A percentile compares a stretch with the other conserved stretches of the same genome.
These are phyloP conservation scores for Pachyuromys duprasi DNA, from an alignment of 2,797 vertebrate genomes.

Conservation along the genomic window DNA sequence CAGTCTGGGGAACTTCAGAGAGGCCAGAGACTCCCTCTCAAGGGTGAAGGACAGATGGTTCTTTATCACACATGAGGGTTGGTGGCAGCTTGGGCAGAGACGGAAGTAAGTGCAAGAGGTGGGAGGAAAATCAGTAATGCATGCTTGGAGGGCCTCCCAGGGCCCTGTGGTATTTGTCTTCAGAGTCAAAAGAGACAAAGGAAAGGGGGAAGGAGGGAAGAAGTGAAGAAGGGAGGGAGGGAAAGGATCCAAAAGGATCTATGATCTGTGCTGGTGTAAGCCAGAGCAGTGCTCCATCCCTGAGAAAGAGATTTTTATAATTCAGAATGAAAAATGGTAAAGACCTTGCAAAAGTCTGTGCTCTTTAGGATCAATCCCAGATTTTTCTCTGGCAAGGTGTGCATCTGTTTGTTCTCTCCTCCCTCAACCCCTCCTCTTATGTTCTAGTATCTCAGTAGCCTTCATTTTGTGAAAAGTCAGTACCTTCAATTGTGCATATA, in stretches of 20 bases:
- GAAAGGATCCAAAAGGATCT: neutral
- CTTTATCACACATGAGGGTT: neutral
- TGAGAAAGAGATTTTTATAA: neutral
- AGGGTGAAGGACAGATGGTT: neutral
- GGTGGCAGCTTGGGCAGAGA: neutral
- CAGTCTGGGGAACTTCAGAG: neutral
- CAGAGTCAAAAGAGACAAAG: constrained; percentile 9
- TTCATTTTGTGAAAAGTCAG: neutral
- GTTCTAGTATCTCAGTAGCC: neutral
- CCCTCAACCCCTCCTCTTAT: fast-evolving
- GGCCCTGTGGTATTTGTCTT: neutral
- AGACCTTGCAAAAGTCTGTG: neutral
- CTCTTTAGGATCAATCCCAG: neutral
- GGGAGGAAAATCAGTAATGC: neutral
- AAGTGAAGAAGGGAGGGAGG: fast-evolving
- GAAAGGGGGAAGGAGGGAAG: neutral
- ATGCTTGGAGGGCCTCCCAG: neutral
- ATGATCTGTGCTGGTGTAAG: neutral
- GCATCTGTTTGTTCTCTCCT: neutral
- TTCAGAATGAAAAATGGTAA: neutral
- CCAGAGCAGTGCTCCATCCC: neutral
- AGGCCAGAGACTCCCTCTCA: neutral
- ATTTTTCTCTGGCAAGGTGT: neutral
- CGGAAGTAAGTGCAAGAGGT: neutral
- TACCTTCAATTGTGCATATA: neutral